A percentile compares a stretch with the other conserved stretches of the same genome.
phyloP scores from a whole-genome alignment of 30 jellyfish, hydroid and myxozoan species.

The Aurelia sp. region DNA sequence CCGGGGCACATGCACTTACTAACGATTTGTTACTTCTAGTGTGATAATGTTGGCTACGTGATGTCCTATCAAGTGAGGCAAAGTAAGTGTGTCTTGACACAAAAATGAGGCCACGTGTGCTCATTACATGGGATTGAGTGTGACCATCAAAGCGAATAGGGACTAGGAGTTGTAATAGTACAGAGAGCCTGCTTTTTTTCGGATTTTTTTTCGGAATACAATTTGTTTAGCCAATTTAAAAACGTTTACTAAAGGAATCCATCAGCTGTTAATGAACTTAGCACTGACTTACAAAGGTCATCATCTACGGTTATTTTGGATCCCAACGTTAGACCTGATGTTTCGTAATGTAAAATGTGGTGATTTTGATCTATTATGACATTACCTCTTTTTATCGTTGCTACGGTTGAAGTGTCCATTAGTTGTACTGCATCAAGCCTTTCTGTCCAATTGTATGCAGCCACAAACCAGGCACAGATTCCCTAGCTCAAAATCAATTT shows the following conservation, averaged over 20 bases:
- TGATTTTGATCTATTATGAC: background rate
- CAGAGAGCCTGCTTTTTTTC: too few species aligned
- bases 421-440: conserved; percentile 8
- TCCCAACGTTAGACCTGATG: background rate
- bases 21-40: too few species aligned
- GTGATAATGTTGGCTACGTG: too few species aligned
- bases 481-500: background rate
- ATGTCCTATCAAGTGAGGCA: too few species aligned
- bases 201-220: too few species aligned
- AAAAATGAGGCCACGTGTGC: too few species aligned
- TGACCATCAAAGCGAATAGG: too few species aligned
- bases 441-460: conserved; percentile 4
- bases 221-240: too few species aligned
- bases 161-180: too few species aligned
- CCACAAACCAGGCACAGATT: conserved; percentile 29
- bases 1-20: too few species aligned
- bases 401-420: background rate
- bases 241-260: background rate
- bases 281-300: background rate
- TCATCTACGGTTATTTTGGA: conserved; percentile 5
- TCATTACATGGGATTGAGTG: too few species aligned
- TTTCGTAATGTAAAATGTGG: background rate
- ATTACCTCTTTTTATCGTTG: background rate
- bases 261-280: conserved; percentile 12
- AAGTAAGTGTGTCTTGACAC: too few species aligned